Percentiles rank a stretch among this genome's conserved stretches.
These are phyloP conservation scores for Hypanus sabinus DNA, from an alignment of 2,113 vertebrate species.

Conservation along the genomic window DNA sequence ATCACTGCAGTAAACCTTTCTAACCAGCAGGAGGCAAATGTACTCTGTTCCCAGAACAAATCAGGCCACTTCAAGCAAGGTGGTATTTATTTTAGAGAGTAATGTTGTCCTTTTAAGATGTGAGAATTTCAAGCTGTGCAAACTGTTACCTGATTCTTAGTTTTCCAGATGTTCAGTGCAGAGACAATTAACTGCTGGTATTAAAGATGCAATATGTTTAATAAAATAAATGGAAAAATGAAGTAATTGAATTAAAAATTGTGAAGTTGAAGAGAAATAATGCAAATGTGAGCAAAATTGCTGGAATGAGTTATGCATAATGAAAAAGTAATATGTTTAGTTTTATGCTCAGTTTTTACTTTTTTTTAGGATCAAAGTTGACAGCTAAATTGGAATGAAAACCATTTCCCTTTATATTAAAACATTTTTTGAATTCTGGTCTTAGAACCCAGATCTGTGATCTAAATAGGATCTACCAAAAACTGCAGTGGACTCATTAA, in stretches of 20 bases:
- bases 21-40: background rate
- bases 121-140: background rate
- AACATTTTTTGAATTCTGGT: background rate
- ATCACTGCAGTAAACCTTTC: background rate
- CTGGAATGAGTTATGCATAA: background rate
- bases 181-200: background rate
- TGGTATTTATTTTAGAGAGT: background rate
- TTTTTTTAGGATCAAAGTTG: background rate
- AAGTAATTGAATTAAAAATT: background rate
- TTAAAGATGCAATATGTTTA: background rate
- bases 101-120: background rate
- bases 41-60: background rate
- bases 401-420: background rate
- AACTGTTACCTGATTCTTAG: background rate
- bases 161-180: background rate
- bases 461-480: background rate
- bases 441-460: background rate
- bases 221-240: background rate
- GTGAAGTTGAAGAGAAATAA: background rate
- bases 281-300: background rate
- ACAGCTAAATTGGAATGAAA: background rate
- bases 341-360: background rate
- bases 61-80: background rate
- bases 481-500: background rate
- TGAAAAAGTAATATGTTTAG: background rate